Evolutionary conservation across 1,140 invertebrate genomes (phyloP).

Genomic region (Bombyx mandarina): DNA sequence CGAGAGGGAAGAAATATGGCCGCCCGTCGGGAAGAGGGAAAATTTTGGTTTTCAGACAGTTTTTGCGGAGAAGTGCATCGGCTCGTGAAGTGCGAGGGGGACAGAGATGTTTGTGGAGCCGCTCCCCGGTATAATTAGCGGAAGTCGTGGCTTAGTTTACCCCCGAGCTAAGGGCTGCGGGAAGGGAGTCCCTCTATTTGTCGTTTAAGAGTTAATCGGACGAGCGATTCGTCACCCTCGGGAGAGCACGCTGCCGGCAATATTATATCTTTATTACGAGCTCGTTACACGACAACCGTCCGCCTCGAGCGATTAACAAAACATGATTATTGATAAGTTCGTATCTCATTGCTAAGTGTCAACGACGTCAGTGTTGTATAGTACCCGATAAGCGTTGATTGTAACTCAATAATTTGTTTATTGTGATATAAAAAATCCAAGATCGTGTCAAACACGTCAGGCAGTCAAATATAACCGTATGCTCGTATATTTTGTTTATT

Average conservation of each 20-base stretch:
- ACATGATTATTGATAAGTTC: slow-evolving; percentile 65
- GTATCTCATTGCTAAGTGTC: slow-evolving; percentile 10
- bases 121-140: slow-evolving; percentile 65
- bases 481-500: slow-evolving; percentile 30
- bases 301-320: slow-evolving; percentile 50
- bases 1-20: slow-evolving; percentile 69
- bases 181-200: slow-evolving; percentile 66
- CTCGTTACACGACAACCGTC: slow-evolving; percentile 26
- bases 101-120: slow-evolving; percentile 49
- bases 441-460: slow-evolving; percentile 3
- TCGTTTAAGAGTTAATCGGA: slow-evolving; percentile 70
- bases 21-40: slow-evolving; percentile 63
- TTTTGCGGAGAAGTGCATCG: slow-evolving; percentile 67
- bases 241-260: slow-evolving; percentile 43
- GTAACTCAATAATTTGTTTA: not conserved
- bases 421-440: not conserved
- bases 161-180: slow-evolving; percentile 44
- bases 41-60: slow-evolving; percentile 67
- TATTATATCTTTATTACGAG: slow-evolving; percentile 69
- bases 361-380: not conserved
- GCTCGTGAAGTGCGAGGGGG: slow-evolving; percentile 52
- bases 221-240: slow-evolving; percentile 64
- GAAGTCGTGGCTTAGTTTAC: slow-evolving; percentile 67
- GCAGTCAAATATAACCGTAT: slow-evolving; percentile 3
- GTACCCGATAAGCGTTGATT: not conserved